Percentiles rank a stretch among this genome's conserved stretches.
These are phyloP conservation scores for Hyposmocoma kahamanoa DNA, from an alignment of 1,140 invertebrate genomes.

Conservation along the genomic window DNA sequence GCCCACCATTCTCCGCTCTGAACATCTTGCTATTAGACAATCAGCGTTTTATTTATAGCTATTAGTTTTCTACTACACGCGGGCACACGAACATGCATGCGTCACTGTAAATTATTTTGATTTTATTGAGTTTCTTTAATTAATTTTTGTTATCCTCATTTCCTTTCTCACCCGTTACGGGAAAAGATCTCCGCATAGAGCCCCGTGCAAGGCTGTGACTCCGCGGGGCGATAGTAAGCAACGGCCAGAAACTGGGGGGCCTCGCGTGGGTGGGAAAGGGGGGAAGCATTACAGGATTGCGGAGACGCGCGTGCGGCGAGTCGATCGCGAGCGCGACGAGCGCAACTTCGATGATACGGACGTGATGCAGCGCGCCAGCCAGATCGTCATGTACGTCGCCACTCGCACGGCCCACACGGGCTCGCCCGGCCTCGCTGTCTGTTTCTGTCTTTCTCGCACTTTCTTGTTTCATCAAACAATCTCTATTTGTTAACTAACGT, in stretches of 20 bases:
- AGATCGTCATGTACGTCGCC: constrained; percentile 88
- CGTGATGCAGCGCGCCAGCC: constrained; percentile 87
- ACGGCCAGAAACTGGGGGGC: constrained; percentile 21
- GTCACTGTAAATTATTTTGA: constrained; percentile 13
- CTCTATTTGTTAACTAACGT: no score
- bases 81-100: constrained; percentile 38
- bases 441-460: constrained; percentile 24
- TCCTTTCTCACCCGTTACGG: constrained; percentile 19
- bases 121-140: constrained; percentile 18
- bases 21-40: constrained; percentile 1
- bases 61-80: constrained; percentile 3
- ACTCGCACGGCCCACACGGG: constrained; percentile 10
- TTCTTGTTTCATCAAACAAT: constrained; percentile 24
- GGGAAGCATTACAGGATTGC: constrained; percentile 51
- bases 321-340: constrained; percentile 74
- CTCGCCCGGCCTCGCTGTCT: constrained; percentile 15
- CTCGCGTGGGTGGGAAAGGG: constrained; percentile 25
- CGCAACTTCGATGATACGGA: constrained; percentile 82
- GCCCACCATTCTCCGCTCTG: background rate
- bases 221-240: constrained; percentile 25
- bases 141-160: constrained; percentile 30
- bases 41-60: background rate
- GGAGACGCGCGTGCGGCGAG: constrained; percentile 54
- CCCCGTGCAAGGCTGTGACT: constrained; percentile 36
- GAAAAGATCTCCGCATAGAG: constrained; percentile 36